A percentile compares a stretch with the other conserved stretches of the same genome.
Evolutionary conservation across 2,113 vertebrate genomes (phyloP).

Genomic region (Dendropsophus ebraccatus): DNA sequence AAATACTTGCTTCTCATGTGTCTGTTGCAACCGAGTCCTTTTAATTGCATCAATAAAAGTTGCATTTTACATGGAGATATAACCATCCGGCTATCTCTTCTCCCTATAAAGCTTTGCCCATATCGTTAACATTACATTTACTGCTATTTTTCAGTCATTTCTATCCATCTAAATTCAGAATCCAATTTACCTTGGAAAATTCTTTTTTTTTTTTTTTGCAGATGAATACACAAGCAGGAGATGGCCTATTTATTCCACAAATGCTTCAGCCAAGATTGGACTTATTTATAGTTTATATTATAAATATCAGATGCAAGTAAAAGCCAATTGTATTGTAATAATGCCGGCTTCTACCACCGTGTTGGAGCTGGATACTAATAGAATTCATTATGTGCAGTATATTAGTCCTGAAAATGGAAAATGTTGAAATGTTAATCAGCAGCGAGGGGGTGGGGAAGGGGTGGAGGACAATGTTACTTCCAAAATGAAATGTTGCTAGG

Average conservation of each 20-base stretch:
- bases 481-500: background rate
- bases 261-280: slow-evolving; percentile 28
- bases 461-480: background rate
- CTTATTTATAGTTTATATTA: slow-evolving; percentile 29
- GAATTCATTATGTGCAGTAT: slow-evolving; percentile 14
- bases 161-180: slow-evolving; percentile 12
- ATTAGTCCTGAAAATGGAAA: slow-evolving; percentile 30
- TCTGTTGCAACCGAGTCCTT: background rate
- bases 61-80: background rate
- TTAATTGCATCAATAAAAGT: background rate
- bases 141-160: background rate
- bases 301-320: slow-evolving; percentile 39
- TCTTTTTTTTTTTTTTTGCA: slow-evolving; percentile 1
- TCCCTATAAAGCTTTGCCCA: background rate
- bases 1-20: background rate
- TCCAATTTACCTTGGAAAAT: slow-evolving; percentile 26
- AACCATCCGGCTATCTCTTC: background rate
- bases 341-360: background rate
- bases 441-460: no score
- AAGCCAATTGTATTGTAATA: slow-evolving; percentile 42
- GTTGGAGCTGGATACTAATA: slow-evolving; percentile 16
- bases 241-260: slow-evolving; percentile 5
- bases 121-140: slow-evolving; percentile 1
- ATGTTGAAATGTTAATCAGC: slow-evolving; percentile 1
- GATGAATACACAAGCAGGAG: slow-evolving; percentile 28